Base-by-base conservation (phyloP, 2,888 invertebrate genomes). In the Athalia rosae region DNA sequence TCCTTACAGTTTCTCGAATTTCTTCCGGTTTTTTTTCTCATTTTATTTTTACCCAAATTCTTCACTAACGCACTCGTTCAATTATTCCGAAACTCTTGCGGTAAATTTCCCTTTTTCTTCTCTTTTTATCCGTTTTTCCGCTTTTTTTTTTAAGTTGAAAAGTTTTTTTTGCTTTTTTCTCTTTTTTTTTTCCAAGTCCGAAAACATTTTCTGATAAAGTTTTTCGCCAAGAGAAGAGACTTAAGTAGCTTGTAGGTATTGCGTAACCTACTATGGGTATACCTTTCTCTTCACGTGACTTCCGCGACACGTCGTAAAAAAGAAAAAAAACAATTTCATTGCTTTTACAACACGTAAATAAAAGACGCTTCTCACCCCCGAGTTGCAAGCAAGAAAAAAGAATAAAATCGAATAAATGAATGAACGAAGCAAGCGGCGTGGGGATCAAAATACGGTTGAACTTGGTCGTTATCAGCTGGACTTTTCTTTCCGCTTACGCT, bases 281-380 rank as follows among this genome's bases (percentile, higher is more conserved):
- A n/a, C 64, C 0, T 11, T 9, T 4, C 28, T 66, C 28, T 28
- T 28, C 28, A 28, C 28, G 28, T 28, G 28, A 67, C 67, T 67
- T 53, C 67, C 67, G n/a, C 67, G n/a, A 67, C 67, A 50, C 48
- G 67, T 67, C 50, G 50, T 0, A 28, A 28, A 2, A 0, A 2
- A 28, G 28, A 28, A 28, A 28, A 28, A 28, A 1, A 28, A 28
- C 67, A 50, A 50, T 50, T 67, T 50, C 67, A 48, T 41, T 67
- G 11, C 67, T 50, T 67, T 67, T 28, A 6, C 50, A 67, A 67
- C 50, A 67, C 48, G 67, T 67, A 6, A 13, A 67, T 50, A 67
- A 47, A 67, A 67, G 53, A 67, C 28, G 53, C 67, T 41, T 53
- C 53, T 67, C 67, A 64, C 45, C 64, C 64, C 64, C n/a, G 53